These are phyloP conservation scores for Zosterops lateralis DNA, from an alignment of 2,113 vertebrate genomes.

Conservation along the genomic window DNA sequence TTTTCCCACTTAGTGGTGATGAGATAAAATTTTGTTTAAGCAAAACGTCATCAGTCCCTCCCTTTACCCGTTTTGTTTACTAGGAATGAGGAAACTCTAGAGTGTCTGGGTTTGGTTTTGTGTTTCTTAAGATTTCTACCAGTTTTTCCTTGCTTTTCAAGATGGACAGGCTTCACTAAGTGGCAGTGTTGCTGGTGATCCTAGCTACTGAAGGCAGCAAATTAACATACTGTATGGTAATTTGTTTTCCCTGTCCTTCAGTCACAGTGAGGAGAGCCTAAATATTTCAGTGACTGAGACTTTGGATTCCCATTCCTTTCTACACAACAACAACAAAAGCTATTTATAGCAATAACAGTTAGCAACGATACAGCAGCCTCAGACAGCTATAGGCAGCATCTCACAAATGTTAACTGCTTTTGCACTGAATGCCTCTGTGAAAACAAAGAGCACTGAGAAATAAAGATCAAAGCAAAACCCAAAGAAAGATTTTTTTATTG, in stretches of 20 bases:
- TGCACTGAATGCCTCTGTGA: slow-evolving; percentile 57
- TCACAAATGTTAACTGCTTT: slow-evolving; percentile 46
- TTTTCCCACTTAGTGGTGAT: not conserved
- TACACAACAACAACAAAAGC: slow-evolving; percentile 51
- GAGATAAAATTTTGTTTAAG: slow-evolving; percentile 21
- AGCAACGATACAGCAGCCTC: not conserved
- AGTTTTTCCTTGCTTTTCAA: not conserved
- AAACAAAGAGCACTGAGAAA: slow-evolving; percentile 63
- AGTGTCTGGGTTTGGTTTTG: not conserved
- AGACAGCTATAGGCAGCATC: slow-evolving; percentile 17
- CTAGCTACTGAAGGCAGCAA: not conserved
- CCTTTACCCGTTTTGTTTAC: not conserved
- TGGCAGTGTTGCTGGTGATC: not conserved
- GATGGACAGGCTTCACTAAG: not conserved
- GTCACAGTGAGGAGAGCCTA: slow-evolving; percentile 9
- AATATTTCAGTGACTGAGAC: slow-evolving; percentile 33
- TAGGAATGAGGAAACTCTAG: not conserved
- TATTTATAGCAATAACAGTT: slow-evolving; percentile 62
- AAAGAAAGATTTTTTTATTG: slow-evolving; percentile 75
- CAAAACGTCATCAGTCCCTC: not conserved
- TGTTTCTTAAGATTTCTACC: not conserved
- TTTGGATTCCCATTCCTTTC: slow-evolving; percentile 37
- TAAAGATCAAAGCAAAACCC: slow-evolving; percentile 29
- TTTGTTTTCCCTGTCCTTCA: slow-evolving; percentile 36
- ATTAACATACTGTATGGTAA: slow-evolving; percentile 36